phyloP scores from a whole-genome alignment of 2,113 vertebrate species.

The Malaclemys terrapin region DNA sequence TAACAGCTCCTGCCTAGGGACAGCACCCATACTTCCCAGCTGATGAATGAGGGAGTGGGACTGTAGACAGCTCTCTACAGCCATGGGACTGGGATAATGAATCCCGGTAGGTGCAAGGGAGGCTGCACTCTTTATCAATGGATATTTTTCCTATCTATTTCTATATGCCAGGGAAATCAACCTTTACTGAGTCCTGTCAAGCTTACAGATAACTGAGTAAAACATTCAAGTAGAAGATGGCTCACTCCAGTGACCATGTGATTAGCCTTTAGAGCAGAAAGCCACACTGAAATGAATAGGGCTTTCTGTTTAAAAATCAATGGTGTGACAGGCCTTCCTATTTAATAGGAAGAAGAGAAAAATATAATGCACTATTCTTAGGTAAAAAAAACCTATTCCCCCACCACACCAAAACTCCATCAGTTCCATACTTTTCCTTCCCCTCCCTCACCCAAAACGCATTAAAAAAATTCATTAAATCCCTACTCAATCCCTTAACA shows the following conservation, averaged over 20 bases:
- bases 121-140: background rate
- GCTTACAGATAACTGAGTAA: background rate
- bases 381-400: background rate
- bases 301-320: constrained; percentile 48
- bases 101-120: background rate
- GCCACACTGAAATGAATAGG: background rate
- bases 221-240: background rate
- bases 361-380: background rate
- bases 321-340: background rate
- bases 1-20: background rate
- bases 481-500: background rate
- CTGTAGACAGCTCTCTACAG: background rate
- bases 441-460: accelerated
- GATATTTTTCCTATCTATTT: background rate
- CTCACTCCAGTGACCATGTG: background rate
- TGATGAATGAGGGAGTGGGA: background rate
- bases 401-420: background rate
- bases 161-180: background rate
- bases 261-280: background rate
- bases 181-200: background rate
- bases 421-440: background rate
- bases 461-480: background rate
- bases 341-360: constrained; percentile 13
- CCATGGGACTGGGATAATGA: background rate
- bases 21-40: background rate